A percentile compares a stretch with the other conserved stretches of the same genome.
Conservation (phyloP, 1,140 invertebrate genomes). For the Brachionus manjavacas region DNA sequence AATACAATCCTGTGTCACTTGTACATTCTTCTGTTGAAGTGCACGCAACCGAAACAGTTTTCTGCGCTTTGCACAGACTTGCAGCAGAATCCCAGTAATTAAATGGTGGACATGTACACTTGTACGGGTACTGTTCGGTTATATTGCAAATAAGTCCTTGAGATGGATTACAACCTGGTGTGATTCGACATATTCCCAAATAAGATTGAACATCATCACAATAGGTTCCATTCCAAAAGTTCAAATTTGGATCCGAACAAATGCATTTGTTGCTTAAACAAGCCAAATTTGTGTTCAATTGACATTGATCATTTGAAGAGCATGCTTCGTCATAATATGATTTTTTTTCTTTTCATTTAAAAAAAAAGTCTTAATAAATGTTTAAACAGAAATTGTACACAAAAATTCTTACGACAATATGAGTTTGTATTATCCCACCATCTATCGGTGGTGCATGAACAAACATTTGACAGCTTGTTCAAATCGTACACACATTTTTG, state of each 20-base stretch:
- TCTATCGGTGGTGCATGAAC: neutral
- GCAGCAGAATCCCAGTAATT: neutral
- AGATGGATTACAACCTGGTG: neutral
- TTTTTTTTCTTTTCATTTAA: neutral
- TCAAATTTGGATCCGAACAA: slow-evolving; percentile 8
- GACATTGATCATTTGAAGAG: neutral
- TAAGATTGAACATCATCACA: slow-evolving; percentile 13
- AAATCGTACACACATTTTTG: too few relatives aligned
- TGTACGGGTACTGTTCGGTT: neutral
- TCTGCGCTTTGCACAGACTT: neutral
- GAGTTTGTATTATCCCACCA: neutral
- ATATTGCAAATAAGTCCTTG: neutral
- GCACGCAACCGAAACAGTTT: neutral
- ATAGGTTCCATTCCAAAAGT: slow-evolving; percentile 19
- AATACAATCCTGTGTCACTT: neutral
- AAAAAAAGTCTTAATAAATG: neutral
- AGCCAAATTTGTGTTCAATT: neutral
- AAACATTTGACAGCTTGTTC: neutral
- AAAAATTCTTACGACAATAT: neutral
- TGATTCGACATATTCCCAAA: neutral
- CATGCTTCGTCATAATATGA: neutral
- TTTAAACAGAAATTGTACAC: too few relatives aligned
- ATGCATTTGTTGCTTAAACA: neutral
- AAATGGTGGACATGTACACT: neutral
- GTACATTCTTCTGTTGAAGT: neutral